Base-by-base conservation (phyloP, 2,888 invertebrate species). In the Branchellion lobata region DNA sequence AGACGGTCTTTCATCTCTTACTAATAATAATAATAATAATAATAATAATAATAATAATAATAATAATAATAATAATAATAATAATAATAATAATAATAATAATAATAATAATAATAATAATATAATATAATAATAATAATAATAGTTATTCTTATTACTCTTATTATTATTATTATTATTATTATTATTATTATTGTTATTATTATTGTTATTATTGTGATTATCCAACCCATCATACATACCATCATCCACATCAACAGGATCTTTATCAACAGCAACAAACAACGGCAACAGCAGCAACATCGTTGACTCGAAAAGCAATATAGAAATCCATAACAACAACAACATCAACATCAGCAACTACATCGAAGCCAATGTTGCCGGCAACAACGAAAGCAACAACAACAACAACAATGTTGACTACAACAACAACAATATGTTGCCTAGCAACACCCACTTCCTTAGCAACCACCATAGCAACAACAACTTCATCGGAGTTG, bases 351-450 rank as follows among this genome's bases (percentile, higher is more conserved):
- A 57, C 61, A 57, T 14, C 61, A 57, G 21, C 61, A 24, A 57
- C 61, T 5, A 57, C 61, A 57, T 3, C 61, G 21, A 57, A 5
- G 21, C 5, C 61, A 57, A 8, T 40, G 8, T 40, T 8, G 8
- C 14, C 40, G 40, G 40, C 40, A 40, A 40, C 40, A 40, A 40
- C 40, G 14, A 40, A 5, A 57, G 5, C 24, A 24, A n/a, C 61
- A 57, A 5, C 61, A 57, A 57, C 61, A 57, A 57, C 61, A 57
- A 57, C 61, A 8, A n/a, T n/a, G n/a, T n/a, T n/a, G n/a, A n/a
- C n/a, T n/a, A n/a, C n/a, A n/a, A n/a, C n/a, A n/a, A n/a, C n/a
- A n/a, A n/a, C n/a, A n/a, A n/a, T n/a, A n/a, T n/a, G n/a, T n/a
- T n/a, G 5, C 21, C 61, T 24, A 57, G 3, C 24, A 47, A 47